Evolutionary conservation across 2,113 vertebrate species (phyloP), one percentile per base, ranked within the genome.

Genomic region (Arizona elegans): DNA sequence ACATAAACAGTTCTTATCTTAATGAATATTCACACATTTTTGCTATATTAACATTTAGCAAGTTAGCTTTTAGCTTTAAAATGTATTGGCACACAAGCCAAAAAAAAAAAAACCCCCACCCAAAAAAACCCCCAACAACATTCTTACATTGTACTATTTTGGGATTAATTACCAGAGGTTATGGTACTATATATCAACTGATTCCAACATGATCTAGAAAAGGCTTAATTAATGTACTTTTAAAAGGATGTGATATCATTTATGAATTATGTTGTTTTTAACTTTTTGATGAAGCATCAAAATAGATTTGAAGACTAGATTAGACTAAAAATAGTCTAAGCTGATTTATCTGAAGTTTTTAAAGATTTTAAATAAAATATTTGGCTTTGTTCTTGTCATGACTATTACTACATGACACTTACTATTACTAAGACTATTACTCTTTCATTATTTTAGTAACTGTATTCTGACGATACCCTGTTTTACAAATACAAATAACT

Each of bases 401-500:
- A 55, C 43, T 43, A 43, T 95, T 95, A 85, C 87, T 95, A 38
- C 38, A 38, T 38, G 38, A 38, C 38, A 38, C 38, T 38, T 38
- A 38, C 38, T 38, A 38, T 38, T 38, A 38, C 38, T 38, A 38
- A 38, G 38, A 38, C 70, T 0, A 0, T 95, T 95, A 85, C 87
- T 95, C 86, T 94, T 93, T 93, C 90, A 21, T 87, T 91, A 75
- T 52, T 23, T 89, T 95, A 55, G 53, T 95, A 94, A 88, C 94
- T 96, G 95, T 95, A 95, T 96, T 95, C 53, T 92, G 92, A 89
- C 13, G 8, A 29, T 91, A 92, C 92, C 87, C 93, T n/a, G 9
- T 92, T 95, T 1, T 0, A 96, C 93, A 90, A 91, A 86, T 0
- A n/a, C 53, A 88, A 29, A 81, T 8, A 90, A 43, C 54, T 17